Percentiles rank a stretch among this genome's conserved stretches.
These are phyloP conservation scores for Gavia stellata DNA, from an alignment of 2,113 vertebrate genomes.

Conservation along the genomic window DNA sequence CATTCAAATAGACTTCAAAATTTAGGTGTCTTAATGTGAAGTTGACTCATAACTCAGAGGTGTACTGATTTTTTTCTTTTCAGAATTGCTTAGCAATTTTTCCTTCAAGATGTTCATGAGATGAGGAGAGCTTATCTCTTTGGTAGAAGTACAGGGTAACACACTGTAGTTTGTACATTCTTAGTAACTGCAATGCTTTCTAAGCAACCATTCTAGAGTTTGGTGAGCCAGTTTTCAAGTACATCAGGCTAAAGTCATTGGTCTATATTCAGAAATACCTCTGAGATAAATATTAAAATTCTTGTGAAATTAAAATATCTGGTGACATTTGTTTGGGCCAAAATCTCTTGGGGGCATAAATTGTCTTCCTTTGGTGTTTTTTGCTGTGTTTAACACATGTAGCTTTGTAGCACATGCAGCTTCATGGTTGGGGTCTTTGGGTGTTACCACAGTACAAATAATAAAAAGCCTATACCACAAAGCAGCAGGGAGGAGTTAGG, in stretches of 20 bases:
- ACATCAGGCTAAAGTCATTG: neutral
- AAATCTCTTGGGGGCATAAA: neutral
- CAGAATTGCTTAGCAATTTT: neutral
- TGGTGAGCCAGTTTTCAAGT: neutral
- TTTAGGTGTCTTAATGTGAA: neutral
- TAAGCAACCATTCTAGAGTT: neutral
- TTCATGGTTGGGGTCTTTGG: neutral
- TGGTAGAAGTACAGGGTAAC: neutral
- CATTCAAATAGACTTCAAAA: neutral
- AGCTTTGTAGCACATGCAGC: neutral
- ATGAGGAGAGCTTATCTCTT: neutral
- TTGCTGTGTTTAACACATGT: neutral
- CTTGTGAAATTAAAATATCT: neutral
- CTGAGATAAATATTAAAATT: neutral
- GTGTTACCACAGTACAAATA: neutral
- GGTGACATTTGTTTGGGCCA: neutral
- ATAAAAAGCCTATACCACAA: neutral
- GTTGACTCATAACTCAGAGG: neutral
- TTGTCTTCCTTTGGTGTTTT: neutral
- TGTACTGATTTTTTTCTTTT: neutral
- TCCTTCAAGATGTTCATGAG: neutral
- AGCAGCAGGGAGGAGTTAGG: neutral
- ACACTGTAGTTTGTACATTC: neutral
- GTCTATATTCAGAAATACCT: neutral
- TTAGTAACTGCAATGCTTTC: neutral